Base-by-base conservation (phyloP, 2,888 invertebrate species). In the Thymelicus acteon region DNA sequence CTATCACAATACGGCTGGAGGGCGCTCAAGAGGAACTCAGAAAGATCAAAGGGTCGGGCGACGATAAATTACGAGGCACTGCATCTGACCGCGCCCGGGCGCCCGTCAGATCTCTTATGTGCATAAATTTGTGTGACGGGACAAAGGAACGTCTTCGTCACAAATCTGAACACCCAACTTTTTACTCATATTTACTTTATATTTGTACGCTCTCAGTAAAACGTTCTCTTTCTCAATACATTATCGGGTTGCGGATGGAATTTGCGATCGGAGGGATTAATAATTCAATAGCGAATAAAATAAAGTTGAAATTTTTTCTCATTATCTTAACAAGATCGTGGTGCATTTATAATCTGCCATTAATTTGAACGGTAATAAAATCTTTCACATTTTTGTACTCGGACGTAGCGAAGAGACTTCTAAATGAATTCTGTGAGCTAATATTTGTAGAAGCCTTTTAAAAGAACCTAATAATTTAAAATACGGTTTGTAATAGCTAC, bases 41-140 rank as follows among this genome's bases (percentile, higher is more conserved):
- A 62, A 40, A 61, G 68, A 68, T 68, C 68, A 68, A 69, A 69
- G 69, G 69, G 62, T 48, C 63, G 68, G 61, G 60, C 60, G 52
- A 44, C 54, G 24, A 69, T 69, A 69, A 62, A 69, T 68, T 67
- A 54, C 39, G 44, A n/a, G 47, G 40, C 67, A 19, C 62, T 62
- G 62, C 68, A 62, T 49, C 68, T 68, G 68, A 62, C 62, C 68
- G 57, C 62, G 47, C 7, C 19, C 19, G 19, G 19, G 57, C 62
- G 47, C 7, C 5, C 31, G 31, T 31, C 52, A 54, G 61, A 62
- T 57, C 68, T 54, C 48, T 48, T 57, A 62, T 61, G 60, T 67
- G 67, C 60, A 67, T 67, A 67, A 60, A 60, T 67, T 67, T 60
- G 67, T 60, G 24, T 24, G 39, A 49, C 60, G n/a, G 49, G 24